A percentile compares a stretch with the other conserved stretches of the same genome.
Evolutionary conservation across 2,113 vertebrate species (phyloP).

Genomic region (Bettongia penicillata): DNA sequence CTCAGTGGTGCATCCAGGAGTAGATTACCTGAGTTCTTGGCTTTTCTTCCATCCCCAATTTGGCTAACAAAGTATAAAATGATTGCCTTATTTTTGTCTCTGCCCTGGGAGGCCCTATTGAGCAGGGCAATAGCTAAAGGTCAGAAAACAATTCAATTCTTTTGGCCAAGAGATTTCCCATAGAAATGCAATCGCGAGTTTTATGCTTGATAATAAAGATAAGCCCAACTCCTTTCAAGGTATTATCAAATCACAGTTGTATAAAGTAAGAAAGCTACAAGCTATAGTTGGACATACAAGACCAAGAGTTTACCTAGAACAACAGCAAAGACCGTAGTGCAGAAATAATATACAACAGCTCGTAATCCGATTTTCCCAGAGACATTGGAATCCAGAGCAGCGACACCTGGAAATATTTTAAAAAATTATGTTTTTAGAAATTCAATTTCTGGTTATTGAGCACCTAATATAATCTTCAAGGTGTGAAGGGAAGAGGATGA

Average conservation of each 20-base stretch:
- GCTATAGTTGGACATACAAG: background rate
- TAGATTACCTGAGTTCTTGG: slow-evolving; percentile 27
- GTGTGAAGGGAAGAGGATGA: background rate
- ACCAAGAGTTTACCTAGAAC: slow-evolving; percentile 89
- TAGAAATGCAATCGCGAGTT: slow-evolving; percentile 15
- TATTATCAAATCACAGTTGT: background rate
- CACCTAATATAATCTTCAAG: background rate
- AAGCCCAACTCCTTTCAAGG: slow-evolving; percentile 33
- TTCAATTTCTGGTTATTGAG: background rate
- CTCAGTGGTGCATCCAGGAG: background rate
- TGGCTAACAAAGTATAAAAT: slow-evolving; percentile 3
- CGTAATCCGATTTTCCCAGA: slow-evolving; percentile 96
- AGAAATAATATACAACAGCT: slow-evolving; percentile 95
- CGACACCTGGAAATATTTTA: slow-evolving; percentile 88
- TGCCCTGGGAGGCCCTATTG: background rate
- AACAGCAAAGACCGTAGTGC: slow-evolving; percentile 94
- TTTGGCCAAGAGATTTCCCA: slow-evolving; percentile 26
- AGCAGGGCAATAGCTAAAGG: background rate
- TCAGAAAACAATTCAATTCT: background rate
- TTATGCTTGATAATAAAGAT: slow-evolving; percentile 29
- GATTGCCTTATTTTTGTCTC: slow-evolving; percentile 11
- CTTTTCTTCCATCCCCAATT: background rate
- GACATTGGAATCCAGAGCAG: slow-evolving; percentile 94
- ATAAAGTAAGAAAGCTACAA: slow-evolving; percentile 16
- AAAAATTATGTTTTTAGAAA: slow-evolving; percentile 25